phyloP scores from a whole-genome alignment of 2,113 vertebrate genomes.

The Rattus norvegicus region DNA sequence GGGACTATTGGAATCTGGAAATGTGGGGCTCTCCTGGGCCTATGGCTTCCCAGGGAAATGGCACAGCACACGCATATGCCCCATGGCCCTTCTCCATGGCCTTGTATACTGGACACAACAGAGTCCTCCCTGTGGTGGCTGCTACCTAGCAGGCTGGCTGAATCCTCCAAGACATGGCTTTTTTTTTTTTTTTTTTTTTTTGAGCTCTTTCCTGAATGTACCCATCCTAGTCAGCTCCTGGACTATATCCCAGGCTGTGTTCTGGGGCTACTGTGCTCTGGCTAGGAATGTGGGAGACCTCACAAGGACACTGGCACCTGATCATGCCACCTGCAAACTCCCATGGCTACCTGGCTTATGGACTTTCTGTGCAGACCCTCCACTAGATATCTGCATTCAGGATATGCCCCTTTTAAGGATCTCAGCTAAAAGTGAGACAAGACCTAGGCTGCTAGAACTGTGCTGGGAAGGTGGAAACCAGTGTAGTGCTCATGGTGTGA shows the following conservation, averaged over 20 bases:
- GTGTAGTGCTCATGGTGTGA: neutral
- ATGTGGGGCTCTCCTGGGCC: neutral
- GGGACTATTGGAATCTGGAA: neutral
- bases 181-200: neutral
- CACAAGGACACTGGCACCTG: neutral
- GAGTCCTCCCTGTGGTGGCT: too few species aligned
- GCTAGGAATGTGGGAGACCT: neutral
- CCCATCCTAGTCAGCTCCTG: neutral
- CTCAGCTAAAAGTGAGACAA: neutral
- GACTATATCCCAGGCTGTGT: neutral
- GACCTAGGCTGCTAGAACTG: neutral
- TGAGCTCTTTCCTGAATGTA: neutral
- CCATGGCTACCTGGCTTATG: neutral
- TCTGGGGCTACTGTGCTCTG: neutral
- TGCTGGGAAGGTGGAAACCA: neutral
- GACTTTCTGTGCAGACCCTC: neutral
- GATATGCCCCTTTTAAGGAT: neutral
- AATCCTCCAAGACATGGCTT: neutral
- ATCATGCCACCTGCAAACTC: neutral
- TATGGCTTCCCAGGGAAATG: neutral
- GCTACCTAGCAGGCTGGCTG: neutral
- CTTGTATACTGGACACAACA: too few species aligned
- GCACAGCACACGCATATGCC: neutral
- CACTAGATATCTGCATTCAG: neutral
- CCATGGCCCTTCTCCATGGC: neutral